Evolutionary conservation across 2,888 invertebrate genomes (phyloP).

Genomic region (Aethes cnicana): DNA sequence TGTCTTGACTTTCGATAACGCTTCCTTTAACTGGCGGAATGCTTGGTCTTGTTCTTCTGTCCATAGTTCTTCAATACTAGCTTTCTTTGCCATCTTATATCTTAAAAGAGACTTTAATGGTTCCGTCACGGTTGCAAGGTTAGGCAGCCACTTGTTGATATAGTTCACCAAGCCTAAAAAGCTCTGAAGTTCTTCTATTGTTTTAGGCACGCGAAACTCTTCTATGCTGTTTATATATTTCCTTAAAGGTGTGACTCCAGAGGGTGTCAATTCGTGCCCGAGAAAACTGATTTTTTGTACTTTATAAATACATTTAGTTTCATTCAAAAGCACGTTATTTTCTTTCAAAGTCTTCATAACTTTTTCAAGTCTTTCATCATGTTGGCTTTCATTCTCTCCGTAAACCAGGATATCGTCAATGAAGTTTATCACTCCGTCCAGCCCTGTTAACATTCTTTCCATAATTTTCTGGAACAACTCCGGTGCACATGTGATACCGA

Average conservation of each 20-base stretch:
- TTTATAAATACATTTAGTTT: constrained; percentile 17
- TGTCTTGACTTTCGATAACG: constrained; percentile 40
- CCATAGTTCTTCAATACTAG: no score
- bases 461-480: constrained; percentile 50
- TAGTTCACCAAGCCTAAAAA: constrained; percentile 9
- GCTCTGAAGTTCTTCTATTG: constrained; percentile 17
- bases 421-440: constrained; percentile 48
- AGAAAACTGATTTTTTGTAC: constrained; percentile 12
- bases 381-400: background rate
- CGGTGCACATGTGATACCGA: constrained; percentile 57
- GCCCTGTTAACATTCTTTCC: constrained; percentile 42
- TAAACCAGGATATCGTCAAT: constrained; percentile 56
- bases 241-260: constrained; percentile 8
- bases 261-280: constrained; percentile 14
- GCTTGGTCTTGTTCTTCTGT: background rate
- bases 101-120: background rate
- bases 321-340: no score
- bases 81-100: background rate
- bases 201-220: constrained; percentile 9
- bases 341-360: no score
- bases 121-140: no score
- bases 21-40: constrained; percentile 1
- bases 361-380: background rate
- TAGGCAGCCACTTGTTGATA: no score
- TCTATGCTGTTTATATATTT: constrained; percentile 17